Conservation (phyloP, 2,797 vertebrate species). For the Scomberomorus guttatus region DNA sequence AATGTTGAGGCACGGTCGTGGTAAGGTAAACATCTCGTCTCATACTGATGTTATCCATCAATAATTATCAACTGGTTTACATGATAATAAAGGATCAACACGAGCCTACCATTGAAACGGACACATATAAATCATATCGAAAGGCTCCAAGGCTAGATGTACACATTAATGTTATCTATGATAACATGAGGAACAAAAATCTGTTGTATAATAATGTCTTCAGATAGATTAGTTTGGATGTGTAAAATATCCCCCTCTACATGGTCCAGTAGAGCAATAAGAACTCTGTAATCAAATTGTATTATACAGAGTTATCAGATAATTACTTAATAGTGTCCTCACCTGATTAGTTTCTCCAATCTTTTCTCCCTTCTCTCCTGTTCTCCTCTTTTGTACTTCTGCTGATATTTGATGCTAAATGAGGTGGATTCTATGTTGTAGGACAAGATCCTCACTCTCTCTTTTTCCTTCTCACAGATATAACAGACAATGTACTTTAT, state of each 20-base stretch:
- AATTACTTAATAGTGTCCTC: conserved; percentile 44
- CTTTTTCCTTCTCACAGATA: not conserved
- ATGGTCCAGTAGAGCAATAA: conserved; percentile 31
- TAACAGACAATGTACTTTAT: not conserved
- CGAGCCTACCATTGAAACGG: not conserved
- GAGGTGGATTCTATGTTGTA: conserved; percentile 22
- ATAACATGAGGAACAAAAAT: not conserved
- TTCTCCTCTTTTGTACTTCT: not conserved
- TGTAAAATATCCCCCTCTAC: conserved; percentile 42
- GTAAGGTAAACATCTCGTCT: not conserved
- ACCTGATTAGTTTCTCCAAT: conserved; percentile 34
- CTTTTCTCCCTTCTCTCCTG: conserved; percentile 1
- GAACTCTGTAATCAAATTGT: conserved; percentile 38
- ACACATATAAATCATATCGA: not conserved
- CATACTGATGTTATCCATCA: not conserved
- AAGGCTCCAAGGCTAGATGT: not conserved
- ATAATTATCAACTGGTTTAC: not conserved
- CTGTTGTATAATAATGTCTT: conserved; percentile 1
- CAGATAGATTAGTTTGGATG: conserved; percentile 36
- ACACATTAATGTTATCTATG: not conserved
- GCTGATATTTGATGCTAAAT: conserved; percentile 34
- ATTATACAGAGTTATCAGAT: conserved; percentile 50
- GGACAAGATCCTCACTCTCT: conserved; percentile 8
- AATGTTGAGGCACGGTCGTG: not conserved
- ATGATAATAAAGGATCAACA: not conserved